Percentiles rank a stretch among this genome's conserved stretches.
phyloP scores from a whole-genome alignment of 2,888 invertebrate species.

The Geotrupes spiniger region DNA sequence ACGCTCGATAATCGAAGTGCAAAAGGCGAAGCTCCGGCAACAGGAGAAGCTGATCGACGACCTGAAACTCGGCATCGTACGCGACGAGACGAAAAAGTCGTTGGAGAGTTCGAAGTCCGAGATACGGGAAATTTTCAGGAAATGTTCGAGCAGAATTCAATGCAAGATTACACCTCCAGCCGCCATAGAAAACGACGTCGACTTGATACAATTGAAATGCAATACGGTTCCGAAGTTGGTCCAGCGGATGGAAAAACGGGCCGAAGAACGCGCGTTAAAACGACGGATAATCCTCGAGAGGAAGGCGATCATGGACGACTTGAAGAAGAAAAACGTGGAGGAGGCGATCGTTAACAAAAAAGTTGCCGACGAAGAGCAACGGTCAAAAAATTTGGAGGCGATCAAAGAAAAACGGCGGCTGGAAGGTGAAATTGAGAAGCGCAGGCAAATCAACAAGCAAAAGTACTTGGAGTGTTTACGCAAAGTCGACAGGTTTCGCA shows the following conservation, averaged over 20 bases:
- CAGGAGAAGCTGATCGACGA: conserved; percentile 73
- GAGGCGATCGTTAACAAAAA: conserved; percentile 59
- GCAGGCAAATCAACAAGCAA: conserved; percentile 56
- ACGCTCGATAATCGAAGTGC: conserved; percentile 69
- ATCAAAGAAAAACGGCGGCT: conserved; percentile 61
- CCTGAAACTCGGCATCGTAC: conserved; percentile 66
- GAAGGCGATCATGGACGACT: conserved; percentile 53
- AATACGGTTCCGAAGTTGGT: conserved; percentile 66
- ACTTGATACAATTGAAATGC: conserved; percentile 47
- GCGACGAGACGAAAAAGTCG: conserved; percentile 62
- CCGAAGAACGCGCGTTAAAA: conserved; percentile 59
- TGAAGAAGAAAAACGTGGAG: conserved; percentile 58
- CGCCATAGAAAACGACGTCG: conserved; percentile 48
- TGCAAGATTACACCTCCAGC: conserved; percentile 50
- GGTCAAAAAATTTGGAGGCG: conserved; percentile 59
- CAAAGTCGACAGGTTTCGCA: conserved; percentile 50
- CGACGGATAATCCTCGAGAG: conserved; percentile 51
- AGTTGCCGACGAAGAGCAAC: conserved; percentile 61
- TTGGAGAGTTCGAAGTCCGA: conserved; percentile 57
- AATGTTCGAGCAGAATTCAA: conserved; percentile 45
- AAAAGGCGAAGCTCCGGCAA: conserved; percentile 67
- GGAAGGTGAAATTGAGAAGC: conserved; percentile 55
- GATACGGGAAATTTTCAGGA: conserved; percentile 52
- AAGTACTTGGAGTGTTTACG: conserved; percentile 48
- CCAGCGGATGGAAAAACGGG: conserved; percentile 70